phyloP scores from a whole-genome alignment of 2,797 vertebrate genomes.

The Sphaeramia orbicularis region DNA sequence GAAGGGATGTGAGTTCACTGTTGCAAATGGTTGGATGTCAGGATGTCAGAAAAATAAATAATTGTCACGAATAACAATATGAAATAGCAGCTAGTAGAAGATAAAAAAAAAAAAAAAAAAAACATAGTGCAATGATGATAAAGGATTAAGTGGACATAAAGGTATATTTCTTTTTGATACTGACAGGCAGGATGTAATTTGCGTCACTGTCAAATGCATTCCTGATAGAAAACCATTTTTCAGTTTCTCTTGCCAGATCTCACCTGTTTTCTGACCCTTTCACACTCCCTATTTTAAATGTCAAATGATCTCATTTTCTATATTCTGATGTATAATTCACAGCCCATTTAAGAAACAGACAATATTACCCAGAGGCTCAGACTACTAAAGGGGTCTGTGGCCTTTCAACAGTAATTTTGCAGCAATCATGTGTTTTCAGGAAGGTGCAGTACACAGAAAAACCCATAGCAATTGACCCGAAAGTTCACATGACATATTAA shows the following conservation, averaged over 20 bases:
- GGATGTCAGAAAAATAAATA: slow-evolving; percentile 65
- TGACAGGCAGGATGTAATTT: slow-evolving; percentile 50
- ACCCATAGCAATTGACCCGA: slow-evolving; percentile 53
- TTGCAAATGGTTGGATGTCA: slow-evolving; percentile 58
- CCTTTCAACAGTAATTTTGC: slow-evolving; percentile 60
- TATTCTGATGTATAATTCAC: slow-evolving; percentile 47
- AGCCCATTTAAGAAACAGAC: slow-evolving; percentile 42
- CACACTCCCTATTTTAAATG: background rate
- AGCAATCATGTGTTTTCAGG: slow-evolving; percentile 69
- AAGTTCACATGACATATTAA: slow-evolving; percentile 19
- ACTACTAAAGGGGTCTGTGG: slow-evolving; percentile 49
- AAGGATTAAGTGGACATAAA: too few species aligned
- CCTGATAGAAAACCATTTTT: slow-evolving; percentile 22
- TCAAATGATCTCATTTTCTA: slow-evolving; percentile 16
- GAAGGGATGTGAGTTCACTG: slow-evolving; percentile 54
- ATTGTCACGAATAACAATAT: slow-evolving; percentile 56
- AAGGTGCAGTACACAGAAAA: slow-evolving; percentile 46
- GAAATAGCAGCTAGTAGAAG: slow-evolving; percentile 55
- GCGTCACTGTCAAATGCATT: slow-evolving; percentile 53
- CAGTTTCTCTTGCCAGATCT: slow-evolving; percentile 17
- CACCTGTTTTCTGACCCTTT: slow-evolving; percentile 28
- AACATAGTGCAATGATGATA: slow-evolving; percentile 7
- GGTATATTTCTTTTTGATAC: slow-evolving; percentile 19
- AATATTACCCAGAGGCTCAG: slow-evolving; percentile 19
- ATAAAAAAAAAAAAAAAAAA: slow-evolving; percentile 35